Percentiles rank a stretch among this genome's conserved stretches.
Conservation (phyloP, 2,113 vertebrate species). For the Lepidothrix coronata region DNA sequence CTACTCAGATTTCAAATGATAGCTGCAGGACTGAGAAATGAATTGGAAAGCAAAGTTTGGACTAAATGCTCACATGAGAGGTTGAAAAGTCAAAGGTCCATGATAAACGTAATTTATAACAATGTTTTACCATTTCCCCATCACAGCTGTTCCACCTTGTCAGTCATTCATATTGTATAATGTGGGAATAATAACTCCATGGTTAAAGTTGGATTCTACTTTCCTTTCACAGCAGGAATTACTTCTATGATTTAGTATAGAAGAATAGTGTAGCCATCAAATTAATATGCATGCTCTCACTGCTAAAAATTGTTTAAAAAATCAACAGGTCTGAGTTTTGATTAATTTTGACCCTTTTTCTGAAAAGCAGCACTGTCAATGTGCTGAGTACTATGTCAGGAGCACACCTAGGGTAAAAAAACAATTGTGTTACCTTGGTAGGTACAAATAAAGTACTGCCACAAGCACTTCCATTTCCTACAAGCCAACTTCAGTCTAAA, state of each 20-base stretch:
- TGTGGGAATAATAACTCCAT: background rate
- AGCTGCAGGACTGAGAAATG: background rate
- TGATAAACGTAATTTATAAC: slow-evolving; percentile 6
- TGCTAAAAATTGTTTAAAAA: background rate
- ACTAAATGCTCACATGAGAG: background rate
- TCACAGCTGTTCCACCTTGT: background rate
- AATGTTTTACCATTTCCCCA: background rate
- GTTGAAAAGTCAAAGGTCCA: background rate
- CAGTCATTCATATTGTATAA: background rate
- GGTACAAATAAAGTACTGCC: background rate
- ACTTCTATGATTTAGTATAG: background rate
- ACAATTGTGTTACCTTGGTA: background rate
- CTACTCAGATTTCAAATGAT: background rate
- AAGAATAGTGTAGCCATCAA: background rate
- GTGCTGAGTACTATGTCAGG: background rate
- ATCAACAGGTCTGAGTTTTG: background rate
- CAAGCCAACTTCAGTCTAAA: background rate
- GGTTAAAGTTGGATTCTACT: background rate
- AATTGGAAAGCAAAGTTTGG: background rate
- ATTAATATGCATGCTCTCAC: background rate
- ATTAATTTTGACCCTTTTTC: background rate
- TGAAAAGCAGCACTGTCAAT: background rate
- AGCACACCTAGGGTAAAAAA: background rate
- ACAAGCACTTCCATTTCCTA: background rate
- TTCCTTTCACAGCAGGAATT: background rate